Base-by-base conservation (phyloP, 2,888 invertebrate genomes). In the Cheilosia vulpina region DNA sequence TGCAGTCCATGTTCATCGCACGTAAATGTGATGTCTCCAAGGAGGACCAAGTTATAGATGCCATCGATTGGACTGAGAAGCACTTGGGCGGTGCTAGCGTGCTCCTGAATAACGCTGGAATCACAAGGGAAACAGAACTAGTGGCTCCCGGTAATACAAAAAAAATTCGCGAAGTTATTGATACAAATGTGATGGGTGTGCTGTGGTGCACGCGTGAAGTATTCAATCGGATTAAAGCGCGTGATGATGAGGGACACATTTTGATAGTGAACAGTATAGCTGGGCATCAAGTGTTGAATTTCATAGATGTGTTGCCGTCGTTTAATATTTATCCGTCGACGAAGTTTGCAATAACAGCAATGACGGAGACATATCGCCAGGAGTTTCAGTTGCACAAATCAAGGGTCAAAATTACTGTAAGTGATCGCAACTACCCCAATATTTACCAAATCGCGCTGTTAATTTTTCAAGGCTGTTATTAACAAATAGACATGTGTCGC, bases 101-200 rank as follows among this genome's bases (percentile, higher is more conserved):
- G 0, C 90, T 94, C 52, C 89, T 95, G 0, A 95, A 95, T 88
- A 94, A 94, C 89, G 95, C 95, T 0, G 92, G 92, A 3, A 91
- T 91, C 2, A 90, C 90, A 0, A 87, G 90, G 0, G 89, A 90
- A 87, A 91, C 90, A 0, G 89, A 92, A 47, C 87, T 92, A 4
- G 89, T 91, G 0, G 83, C 89, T 4, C 89, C 88, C 0, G 89
- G 89, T 0, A 92, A 92, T 80, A 90, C 92, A 0, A 87, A 89
- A 47, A 89, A 90, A 81, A 89, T 92, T 15, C 89, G 89, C 3
- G 89, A 92, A 45, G 90, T 93, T 1, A 91, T 94, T 3, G 93
- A 94, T 87, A 93, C 93, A 15, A 94, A 94, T 89, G 87, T 93
- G 0, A 93, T 92, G 89, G 94, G 93, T 0, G 90, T 93, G 1